Conservation (phyloP, 2,797 vertebrate genomes). For the Tenualosa ilisha region DNA sequence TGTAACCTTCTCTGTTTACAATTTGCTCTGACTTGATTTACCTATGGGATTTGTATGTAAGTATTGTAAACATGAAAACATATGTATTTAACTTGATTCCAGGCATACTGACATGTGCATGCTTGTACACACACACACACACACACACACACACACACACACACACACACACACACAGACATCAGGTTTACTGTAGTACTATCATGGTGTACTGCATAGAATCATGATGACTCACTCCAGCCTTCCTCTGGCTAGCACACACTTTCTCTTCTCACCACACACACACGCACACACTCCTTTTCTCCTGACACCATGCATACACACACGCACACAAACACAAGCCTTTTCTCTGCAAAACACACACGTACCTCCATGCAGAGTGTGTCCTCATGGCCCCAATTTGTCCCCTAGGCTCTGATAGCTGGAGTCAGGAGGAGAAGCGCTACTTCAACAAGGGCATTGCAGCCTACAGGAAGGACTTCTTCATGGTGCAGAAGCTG, state of each 20-base stretch:
- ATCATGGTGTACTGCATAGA: no score
- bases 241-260: no score
- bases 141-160: neutral
- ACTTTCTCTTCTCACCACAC: no score
- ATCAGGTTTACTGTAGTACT: neutral
- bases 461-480: conserved; percentile 92
- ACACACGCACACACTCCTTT: neutral
- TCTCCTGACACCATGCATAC: neutral
- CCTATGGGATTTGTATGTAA: neutral
- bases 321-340: neutral
- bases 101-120: neutral
- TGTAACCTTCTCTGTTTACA: no score
- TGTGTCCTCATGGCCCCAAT: neutral
- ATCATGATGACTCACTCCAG: no score
- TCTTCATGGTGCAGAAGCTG: conserved; percentile 97
- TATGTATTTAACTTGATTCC: neutral
- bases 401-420: conserved; percentile 84
- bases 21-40: no score
- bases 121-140: neutral
- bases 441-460: conserved; percentile 96
- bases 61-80: neutral
- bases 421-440: conserved; percentile 88
- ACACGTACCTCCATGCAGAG: neutral
- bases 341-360: neutral
- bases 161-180: neutral